Evolutionary conservation across 2,797 vertebrate species (phyloP).

Genomic region (Sebastes diaconus): DNA sequence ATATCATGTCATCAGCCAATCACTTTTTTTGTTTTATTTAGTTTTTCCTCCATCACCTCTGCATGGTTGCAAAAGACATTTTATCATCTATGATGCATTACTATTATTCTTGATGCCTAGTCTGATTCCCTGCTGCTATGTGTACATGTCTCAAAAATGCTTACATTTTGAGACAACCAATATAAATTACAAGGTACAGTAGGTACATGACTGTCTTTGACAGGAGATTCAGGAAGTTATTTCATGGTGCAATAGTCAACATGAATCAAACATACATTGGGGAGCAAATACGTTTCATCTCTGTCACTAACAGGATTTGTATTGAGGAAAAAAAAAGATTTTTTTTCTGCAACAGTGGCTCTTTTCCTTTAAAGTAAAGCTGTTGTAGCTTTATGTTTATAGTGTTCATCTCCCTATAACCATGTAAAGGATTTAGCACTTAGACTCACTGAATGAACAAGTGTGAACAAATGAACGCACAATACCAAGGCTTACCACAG

Average conservation of each 20-base stretch:
- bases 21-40: too few relatives aligned
- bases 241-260: constrained; percentile 39
- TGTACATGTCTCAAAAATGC: background rate
- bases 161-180: background rate
- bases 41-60: background rate
- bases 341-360: background rate
- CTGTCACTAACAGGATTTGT: constrained; percentile 20
- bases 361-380: background rate
- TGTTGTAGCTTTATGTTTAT: background rate
- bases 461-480: background rate
- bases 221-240: constrained; percentile 29
- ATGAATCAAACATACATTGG: constrained; percentile 33
- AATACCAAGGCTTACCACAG: background rate
- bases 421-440: background rate
- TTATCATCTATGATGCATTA: background rate
- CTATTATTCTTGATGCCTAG: background rate
- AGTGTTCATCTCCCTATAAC: background rate
- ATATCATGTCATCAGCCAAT: background rate
- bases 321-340: background rate
- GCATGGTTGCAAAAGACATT: background rate
- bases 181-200: constrained; percentile 3
- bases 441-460: background rate
- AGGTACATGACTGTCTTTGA: constrained; percentile 8
- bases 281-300: constrained; percentile 34
- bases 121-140: background rate